Evolutionary conservation across 2,113 vertebrate genomes (phyloP).

Genomic region (Leucopternis melanops): DNA sequence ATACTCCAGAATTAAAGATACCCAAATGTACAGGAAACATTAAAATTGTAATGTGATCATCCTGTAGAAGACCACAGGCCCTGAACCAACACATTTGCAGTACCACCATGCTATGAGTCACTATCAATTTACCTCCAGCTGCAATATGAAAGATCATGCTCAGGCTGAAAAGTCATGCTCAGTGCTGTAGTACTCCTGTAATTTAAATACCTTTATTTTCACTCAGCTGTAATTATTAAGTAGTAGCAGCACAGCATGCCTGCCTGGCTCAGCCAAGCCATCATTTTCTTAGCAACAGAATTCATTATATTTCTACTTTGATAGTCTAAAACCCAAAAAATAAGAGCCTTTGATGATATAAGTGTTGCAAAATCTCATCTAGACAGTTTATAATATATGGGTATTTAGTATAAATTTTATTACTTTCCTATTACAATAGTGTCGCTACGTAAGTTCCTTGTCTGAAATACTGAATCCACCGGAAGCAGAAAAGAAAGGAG

Average conservation of each 20-base stretch:
- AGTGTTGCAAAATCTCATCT: background rate
- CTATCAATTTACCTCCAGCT: slow-evolving; percentile 8
- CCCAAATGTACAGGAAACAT: background rate
- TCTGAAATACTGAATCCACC: background rate
- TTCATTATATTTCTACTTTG: background rate
- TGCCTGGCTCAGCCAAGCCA: background rate
- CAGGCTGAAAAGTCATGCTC: background rate
- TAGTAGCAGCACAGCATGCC: background rate
- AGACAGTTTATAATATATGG: background rate
- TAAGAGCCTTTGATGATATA: background rate
- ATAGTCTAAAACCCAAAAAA: background rate
- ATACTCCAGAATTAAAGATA: slow-evolving; percentile 3
- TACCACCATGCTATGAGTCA: background rate
- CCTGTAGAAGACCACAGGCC: slow-evolving; percentile 24
- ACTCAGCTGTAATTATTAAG: background rate
- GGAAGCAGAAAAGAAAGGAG: background rate
- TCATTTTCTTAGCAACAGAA: background rate
- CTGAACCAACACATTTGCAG: slow-evolving; percentile 14
- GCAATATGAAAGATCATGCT: background rate
- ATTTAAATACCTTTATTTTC: background rate
- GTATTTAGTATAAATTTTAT: background rate
- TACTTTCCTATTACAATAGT: background rate
- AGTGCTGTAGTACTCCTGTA: background rate
- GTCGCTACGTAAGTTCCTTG: background rate
- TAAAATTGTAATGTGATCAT: slow-evolving; percentile 6